A percentile compares a stretch with the other conserved stretches of the same genome.
Conservation (phyloP, 2,888 invertebrate species). For the Coenonympha arcania region DNA sequence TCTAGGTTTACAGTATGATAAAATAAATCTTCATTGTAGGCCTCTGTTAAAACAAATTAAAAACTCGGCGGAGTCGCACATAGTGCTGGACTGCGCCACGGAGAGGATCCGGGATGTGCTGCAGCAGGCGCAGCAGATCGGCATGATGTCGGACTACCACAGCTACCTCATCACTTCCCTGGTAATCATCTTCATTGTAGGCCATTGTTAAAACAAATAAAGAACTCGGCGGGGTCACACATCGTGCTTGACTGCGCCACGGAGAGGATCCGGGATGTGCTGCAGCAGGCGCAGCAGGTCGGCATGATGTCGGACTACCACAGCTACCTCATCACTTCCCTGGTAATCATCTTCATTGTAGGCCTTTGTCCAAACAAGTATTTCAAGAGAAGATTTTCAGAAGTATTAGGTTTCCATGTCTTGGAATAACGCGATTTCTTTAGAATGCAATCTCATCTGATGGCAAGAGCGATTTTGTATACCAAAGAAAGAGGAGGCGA, state of each 20-base stretch:
- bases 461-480: no score
- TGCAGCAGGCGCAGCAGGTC: constrained; percentile 95
- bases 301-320: constrained; percentile 98
- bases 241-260: constrained; percentile 92
- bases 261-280: constrained; percentile 86
- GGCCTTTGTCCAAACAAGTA: no score
- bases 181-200: constrained; percentile 75
- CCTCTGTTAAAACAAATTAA: constrained; percentile 92
- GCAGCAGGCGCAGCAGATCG: constrained; percentile 95
- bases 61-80: constrained; percentile 92
- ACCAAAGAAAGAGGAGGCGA: no score
- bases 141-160: constrained; percentile 97
- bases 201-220: constrained; percentile 90
- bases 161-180: constrained; percentile 94
- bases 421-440: no score
- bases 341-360: constrained; percentile 74
- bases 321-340: constrained; percentile 92
- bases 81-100: constrained; percentile 90
- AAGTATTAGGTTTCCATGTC: no score
- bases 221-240: constrained; percentile 92
- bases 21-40: constrained; percentile 56
- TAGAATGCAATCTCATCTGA: no score
- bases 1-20: not conserved
- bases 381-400: no score
- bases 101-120: constrained; percentile 89